Base-by-base conservation (phyloP, 2,797 vertebrate genomes). In the Gallinago stenura region DNA sequence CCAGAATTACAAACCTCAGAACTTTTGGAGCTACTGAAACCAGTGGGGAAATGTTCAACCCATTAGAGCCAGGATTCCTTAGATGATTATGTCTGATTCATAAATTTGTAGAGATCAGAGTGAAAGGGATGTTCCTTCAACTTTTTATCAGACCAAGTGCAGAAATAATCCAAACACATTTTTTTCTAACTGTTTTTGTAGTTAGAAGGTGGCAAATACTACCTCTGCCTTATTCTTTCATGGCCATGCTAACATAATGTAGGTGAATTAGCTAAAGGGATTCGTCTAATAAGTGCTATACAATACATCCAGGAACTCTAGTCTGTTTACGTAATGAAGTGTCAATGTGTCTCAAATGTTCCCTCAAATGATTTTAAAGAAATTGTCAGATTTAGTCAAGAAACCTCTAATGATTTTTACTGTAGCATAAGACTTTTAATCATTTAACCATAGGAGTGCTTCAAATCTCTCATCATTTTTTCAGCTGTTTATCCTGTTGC, bases 351-450 rank as follows among this genome's bases (percentile, higher is more conserved):
- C 89, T 94, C 70, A 78, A 91, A 82, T 68, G 13, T 15, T 70
- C 41, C n/a, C 81, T 64, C 73, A 56, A 76, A 75, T 10, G 24
- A 70, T 95, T 95, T 88, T 75, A 61, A 90, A 93, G 46, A 77
- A 95, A 75, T 78, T 73, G 50, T 78, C 57, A 94, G 50, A 66
- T 86, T 86, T 72, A 76, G 76, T 83, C 65, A 86, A 91, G 75
- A 45, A 58, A 9, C 14, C 17, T 88, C 46, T 54, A 81, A 12
- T 62, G 57, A 88, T 87, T 87, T 57, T 64, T 8, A 5, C 26
- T 33, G 24, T 45, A 83, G 20, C 30, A 56, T 46, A 65, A 84
- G 83, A 65, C 11, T 87, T n/a, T 81, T 83, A 71, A 81, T 78
- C 30, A 65, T 95, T 83, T 87, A 90, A 60, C 79, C 53, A 58